phyloP scores from a whole-genome alignment of 2,113 vertebrate genomes.

The Solea senegalensis region DNA sequence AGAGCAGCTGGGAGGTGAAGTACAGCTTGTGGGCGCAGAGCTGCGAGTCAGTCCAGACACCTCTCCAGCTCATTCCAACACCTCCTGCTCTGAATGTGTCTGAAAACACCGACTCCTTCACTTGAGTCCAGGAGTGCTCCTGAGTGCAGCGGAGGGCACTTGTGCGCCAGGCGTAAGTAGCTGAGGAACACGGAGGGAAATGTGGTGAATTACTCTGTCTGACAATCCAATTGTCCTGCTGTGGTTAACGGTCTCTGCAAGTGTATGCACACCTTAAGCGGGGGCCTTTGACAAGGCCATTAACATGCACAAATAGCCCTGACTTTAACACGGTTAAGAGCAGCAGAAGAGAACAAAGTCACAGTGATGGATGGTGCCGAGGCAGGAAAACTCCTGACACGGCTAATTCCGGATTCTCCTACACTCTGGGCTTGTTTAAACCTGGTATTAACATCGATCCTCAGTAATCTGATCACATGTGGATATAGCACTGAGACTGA shows the following conservation, averaged over 20 bases:
- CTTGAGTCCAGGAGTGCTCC: constrained; percentile 42
- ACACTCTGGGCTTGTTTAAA: background rate
- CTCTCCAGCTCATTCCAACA: constrained; percentile 18
- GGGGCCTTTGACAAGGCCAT: constrained; percentile 47
- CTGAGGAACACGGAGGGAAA: constrained; percentile 30
- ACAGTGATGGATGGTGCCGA: constrained; percentile 13
- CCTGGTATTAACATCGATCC: no score
- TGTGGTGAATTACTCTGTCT: constrained; percentile 42
- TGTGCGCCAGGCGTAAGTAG: constrained; percentile 10
- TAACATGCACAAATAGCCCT: constrained; percentile 48
- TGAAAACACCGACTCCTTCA: constrained; percentile 53
- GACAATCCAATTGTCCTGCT: constrained; percentile 63
- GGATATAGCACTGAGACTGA: no score
- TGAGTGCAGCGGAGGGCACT: constrained; percentile 58
- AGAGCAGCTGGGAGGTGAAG: constrained; percentile 81
- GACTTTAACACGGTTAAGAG: constrained; percentile 43
- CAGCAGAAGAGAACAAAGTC: constrained; percentile 33
- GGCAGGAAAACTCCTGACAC: constrained; percentile 10
- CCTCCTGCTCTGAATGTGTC: constrained; percentile 27
- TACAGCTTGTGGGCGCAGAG: constrained; percentile 60
- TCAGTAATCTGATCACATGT: no score
- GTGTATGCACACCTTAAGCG: constrained; percentile 38
- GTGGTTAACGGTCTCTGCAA: constrained; percentile 48
- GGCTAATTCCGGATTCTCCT: constrained; percentile 10
- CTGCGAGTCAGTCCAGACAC: constrained; percentile 61